These are phyloP conservation scores for Ellobius talpinus DNA, from an alignment of 2,113 vertebrate species.

Conservation along the genomic window DNA sequence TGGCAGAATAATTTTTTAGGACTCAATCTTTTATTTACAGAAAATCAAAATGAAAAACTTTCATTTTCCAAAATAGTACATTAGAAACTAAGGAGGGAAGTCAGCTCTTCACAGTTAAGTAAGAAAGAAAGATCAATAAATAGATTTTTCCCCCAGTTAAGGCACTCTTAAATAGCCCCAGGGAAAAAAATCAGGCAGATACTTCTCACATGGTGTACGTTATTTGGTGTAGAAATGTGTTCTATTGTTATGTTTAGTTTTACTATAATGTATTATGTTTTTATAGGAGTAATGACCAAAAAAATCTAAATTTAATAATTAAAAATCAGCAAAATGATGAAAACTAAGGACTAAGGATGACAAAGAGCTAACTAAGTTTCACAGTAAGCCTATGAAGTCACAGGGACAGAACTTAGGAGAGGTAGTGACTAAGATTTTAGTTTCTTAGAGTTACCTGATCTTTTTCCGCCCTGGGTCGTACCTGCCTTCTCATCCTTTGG, in stretches of 20 bases:
- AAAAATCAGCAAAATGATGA: slow-evolving; percentile 25
- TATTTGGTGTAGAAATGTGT: slow-evolving; percentile 4
- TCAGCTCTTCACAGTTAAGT: not conserved
- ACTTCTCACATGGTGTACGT: not conserved
- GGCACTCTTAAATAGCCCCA: not conserved
- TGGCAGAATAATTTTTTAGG: slow-evolving; percentile 9
- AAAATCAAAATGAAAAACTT: not conserved
- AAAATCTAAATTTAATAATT: not conserved
- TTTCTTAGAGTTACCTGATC: slow-evolving; percentile 88
- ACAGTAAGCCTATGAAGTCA: slow-evolving; percentile 19
- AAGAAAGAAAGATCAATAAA: not conserved
- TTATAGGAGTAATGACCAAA: slow-evolving; percentile 1
- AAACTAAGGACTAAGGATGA: not conserved
- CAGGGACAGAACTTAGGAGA: slow-evolving; percentile 23
- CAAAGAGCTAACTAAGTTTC: not conserved
- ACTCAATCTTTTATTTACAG: not conserved
- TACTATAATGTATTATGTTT: not conserved
- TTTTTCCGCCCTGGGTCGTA: slow-evolving; percentile 88
- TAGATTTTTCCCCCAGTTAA: not conserved
- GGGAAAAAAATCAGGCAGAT: not conserved
- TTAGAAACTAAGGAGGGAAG: slow-evolving; percentile 25
- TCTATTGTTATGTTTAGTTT: not conserved
- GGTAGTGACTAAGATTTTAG: slow-evolving; percentile 55
- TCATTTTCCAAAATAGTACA: slow-evolving; percentile 43
- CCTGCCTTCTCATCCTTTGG: slow-evolving; percentile 94